phyloP scores from a whole-genome alignment of 1,140 invertebrate species.

The Aphis craccivora region DNA sequence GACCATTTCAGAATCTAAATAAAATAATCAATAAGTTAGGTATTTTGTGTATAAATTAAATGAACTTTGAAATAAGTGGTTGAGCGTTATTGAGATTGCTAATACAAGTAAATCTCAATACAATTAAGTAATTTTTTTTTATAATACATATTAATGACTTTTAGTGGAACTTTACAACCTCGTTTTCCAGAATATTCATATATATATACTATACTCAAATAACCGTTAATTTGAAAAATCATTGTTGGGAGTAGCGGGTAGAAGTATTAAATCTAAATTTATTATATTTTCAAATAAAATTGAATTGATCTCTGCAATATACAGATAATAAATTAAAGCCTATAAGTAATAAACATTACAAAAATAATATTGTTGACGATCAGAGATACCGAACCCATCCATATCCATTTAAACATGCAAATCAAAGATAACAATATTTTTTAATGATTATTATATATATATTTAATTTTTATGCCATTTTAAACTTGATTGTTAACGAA shows the following conservation, averaged over 20 bases:
- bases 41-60: not conserved
- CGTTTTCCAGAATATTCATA: not conserved
- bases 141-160: not conserved
- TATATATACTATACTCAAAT: not conserved
- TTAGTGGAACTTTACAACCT: not conserved
- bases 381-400: conserved; percentile 3
- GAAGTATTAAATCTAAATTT: not conserved
- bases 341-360: not conserved
- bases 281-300: not conserved
- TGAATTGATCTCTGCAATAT: not conserved
- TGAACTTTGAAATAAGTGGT: not conserved
- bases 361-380: not conserved
- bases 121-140: not conserved
- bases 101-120: conserved; percentile 19
- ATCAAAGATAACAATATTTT: conserved; percentile 19
- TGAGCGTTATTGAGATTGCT: conserved; percentile 28
- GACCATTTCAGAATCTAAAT: not conserved
- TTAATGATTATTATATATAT: not conserved
- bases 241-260: not conserved
- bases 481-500: conserved; percentile 52
- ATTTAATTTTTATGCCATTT: conserved; percentile 21
- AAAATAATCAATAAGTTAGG: not conserved
- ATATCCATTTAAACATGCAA: conserved; percentile 32
- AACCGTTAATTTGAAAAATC: not conserved
- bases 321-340: not conserved